phyloP scores from a whole-genome alignment of 2,797 vertebrate species.

The Rhinoraja longicauda region DNA sequence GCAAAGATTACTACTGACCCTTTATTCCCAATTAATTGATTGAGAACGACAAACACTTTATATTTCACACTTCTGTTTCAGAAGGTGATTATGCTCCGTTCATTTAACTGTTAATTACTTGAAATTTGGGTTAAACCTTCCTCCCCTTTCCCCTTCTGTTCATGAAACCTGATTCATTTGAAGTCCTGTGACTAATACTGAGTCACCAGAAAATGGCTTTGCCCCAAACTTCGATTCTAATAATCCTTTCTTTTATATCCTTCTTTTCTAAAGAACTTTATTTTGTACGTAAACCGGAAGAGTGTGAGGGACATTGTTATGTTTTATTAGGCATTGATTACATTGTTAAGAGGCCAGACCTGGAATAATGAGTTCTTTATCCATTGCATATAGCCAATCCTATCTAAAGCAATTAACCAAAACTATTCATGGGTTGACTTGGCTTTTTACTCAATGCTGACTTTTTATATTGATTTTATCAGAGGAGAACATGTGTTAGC shows the following conservation, averaged over 20 bases:
- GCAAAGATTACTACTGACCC: not conserved
- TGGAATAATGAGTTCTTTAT: not conserved
- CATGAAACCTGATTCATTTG: not conserved
- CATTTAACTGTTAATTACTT: not conserved
- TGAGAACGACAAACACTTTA: not conserved
- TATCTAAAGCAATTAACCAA: not conserved
- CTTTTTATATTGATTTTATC: not conserved
- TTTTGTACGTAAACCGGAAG: not conserved
- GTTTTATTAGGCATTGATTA: not conserved
- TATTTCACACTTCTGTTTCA: not conserved
- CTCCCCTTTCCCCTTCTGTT: not conserved
- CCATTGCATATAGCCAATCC: not conserved
- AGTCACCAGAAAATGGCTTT: not conserved
- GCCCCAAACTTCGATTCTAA: not conserved
- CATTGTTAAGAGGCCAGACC: not conserved
- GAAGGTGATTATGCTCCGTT: not conserved
- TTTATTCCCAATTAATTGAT: not conserved
- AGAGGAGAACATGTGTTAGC: not conserved
- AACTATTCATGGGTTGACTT: not conserved
- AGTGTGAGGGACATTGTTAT: not conserved
- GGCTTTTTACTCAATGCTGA: not conserved
- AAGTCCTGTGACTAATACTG: not conserved
- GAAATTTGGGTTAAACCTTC: not conserved
- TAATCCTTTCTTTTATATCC: not conserved
- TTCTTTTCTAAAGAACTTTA: not conserved